Percentiles rank a stretch among this genome's conserved stretches.
Evolutionary conservation across 2,113 vertebrate genomes (phyloP).

Genomic region (Glaucomys volans): DNA sequence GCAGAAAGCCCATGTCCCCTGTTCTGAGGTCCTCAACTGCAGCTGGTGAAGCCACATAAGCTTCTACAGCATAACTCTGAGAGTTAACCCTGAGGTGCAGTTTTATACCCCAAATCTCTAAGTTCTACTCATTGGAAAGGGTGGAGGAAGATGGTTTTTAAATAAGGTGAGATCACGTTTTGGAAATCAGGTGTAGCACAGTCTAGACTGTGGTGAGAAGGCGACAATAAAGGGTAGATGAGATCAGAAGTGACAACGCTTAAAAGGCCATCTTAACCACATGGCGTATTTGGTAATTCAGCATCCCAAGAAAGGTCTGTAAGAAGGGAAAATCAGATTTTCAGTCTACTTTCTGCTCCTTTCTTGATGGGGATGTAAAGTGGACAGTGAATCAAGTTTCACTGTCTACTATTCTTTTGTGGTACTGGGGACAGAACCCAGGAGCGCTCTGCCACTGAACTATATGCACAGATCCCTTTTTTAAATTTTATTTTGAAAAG

Average conservation of each 20-base stretch:
- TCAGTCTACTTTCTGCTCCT: conserved; percentile 9
- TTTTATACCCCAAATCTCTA: not conserved
- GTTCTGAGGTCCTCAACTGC: not conserved
- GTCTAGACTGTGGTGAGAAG: not conserved
- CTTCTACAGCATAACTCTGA: conserved; percentile 35
- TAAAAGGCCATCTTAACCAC: conserved; percentile 60
- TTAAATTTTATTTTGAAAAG: no score
- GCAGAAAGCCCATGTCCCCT: not conserved
- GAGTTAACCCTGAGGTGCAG: not conserved
- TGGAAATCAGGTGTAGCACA: conserved; percentile 45
- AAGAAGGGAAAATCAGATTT: conserved; percentile 52
- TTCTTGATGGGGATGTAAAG: conserved; percentile 27
- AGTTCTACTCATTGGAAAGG: not conserved
- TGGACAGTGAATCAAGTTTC: conserved; percentile 15
- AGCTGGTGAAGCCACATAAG: not conserved
- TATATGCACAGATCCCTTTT: no score
- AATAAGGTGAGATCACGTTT: conserved; percentile 53
- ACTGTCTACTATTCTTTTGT: no score
- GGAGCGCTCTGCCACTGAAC: no score
- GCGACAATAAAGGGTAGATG: not conserved
- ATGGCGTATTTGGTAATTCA: conserved; percentile 42
- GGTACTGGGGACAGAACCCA: no score
- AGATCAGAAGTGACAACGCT: conserved; percentile 45
- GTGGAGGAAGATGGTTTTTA: conserved; percentile 41
- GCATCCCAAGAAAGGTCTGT: conserved; percentile 47